phyloP scores from a whole-genome alignment of 2,888 invertebrate genomes.

The Lomographa bimaculata region DNA sequence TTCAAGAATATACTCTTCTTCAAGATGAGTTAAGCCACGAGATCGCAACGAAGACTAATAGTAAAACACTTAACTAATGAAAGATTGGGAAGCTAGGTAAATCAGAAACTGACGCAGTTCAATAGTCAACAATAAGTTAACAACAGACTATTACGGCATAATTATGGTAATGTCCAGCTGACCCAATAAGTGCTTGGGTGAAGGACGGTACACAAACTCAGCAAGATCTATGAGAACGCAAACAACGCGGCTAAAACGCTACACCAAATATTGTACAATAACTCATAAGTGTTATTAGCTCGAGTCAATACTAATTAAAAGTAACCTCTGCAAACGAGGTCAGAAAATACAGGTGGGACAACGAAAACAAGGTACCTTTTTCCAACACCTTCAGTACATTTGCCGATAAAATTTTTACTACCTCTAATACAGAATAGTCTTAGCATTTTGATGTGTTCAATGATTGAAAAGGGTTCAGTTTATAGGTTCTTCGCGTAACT shows the following conservation, averaged over 20 bases:
- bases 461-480: constrained; percentile 4
- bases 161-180: constrained; percentile 2
- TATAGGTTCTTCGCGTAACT: constrained; percentile 1
- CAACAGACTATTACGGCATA: too few relatives aligned
- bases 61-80: too few relatives aligned
- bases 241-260: constrained; percentile 11
- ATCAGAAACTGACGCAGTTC: too few relatives aligned
- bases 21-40: too few relatives aligned
- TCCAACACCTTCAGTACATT: constrained; percentile 10
- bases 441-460: constrained; percentile 11
- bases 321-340: constrained; percentile 7
- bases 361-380: constrained; percentile 5
- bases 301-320: constrained; percentile 14
- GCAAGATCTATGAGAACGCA: constrained; percentile 5
- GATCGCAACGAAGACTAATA: too few relatives aligned
- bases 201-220: constrained; percentile 7
- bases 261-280: constrained; percentile 11
- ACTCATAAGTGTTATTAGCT: too few relatives aligned
- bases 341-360: neutral
- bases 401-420: constrained; percentile 12
- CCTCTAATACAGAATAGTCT: constrained; percentile 12
- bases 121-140: too few relatives aligned
- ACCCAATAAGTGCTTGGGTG: constrained; percentile 2
- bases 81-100: too few relatives aligned
- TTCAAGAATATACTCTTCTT: too few relatives aligned